Evolutionary conservation across 2,797 vertebrate genomes (phyloP).

Genomic region (Coendou prehensilis): DNA sequence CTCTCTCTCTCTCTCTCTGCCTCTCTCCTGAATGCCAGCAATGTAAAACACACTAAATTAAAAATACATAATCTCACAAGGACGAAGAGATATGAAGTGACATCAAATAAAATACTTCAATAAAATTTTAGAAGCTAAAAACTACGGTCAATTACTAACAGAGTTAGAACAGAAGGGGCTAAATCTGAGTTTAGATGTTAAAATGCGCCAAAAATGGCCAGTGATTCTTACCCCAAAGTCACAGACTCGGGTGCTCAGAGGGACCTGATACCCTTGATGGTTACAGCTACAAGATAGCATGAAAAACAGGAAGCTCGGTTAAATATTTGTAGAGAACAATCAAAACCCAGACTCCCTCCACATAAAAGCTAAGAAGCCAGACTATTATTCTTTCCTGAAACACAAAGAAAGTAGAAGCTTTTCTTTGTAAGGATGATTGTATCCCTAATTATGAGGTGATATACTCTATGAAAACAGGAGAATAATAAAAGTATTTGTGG

Average conservation of each 20-base stretch:
- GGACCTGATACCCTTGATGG: background rate
- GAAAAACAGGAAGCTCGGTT: background rate
- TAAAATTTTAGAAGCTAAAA: background rate
- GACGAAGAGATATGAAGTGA: background rate
- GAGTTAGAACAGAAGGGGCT: background rate
- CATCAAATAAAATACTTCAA: background rate
- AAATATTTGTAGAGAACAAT: background rate
- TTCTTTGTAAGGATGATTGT: background rate
- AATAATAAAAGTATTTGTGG: background rate
- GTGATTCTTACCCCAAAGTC: background rate
- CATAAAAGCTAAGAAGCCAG: background rate
- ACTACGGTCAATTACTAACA: background rate
- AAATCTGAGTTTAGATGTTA: background rate
- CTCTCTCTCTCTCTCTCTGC: background rate
- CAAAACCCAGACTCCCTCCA: background rate
- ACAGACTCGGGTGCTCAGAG: background rate
- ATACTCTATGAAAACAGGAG: background rate
- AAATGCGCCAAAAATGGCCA: background rate
- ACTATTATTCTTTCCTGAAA: background rate
- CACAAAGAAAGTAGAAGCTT: background rate
- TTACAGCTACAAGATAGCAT: rapidly evolving
- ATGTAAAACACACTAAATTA: background rate
- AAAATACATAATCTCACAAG: background rate
- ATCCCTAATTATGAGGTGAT: background rate
- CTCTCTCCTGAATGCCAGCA: background rate